phyloP scores from a whole-genome alignment of 1,140 invertebrate genomes.

The Halotydeus destructor region DNA sequence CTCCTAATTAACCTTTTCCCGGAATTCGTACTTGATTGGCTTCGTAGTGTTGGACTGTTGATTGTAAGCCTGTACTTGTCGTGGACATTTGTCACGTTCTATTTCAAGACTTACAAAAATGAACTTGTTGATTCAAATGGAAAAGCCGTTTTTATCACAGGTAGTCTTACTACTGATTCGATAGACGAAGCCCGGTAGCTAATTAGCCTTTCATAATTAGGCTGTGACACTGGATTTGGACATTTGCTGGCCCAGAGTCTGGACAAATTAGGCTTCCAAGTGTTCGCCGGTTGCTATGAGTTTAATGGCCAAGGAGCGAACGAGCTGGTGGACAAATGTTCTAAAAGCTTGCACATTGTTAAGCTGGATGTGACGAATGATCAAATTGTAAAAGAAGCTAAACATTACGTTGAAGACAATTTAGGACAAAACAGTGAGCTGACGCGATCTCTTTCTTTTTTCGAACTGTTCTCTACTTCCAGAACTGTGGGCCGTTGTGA shows the following conservation, averaged over 20 bases:
- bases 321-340: conserved; percentile 13
- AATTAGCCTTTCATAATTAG: too few species aligned
- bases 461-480: too few species aligned
- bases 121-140: not conserved
- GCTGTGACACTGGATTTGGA: conserved; percentile 29
- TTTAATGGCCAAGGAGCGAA: conserved; percentile 21
- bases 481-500: conserved; percentile 24
- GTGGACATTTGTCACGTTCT: too few species aligned
- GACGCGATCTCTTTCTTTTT: too few species aligned
- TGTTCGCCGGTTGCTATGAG: conserved; percentile 30
- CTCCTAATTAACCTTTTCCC: too few species aligned
- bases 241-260: conserved; percentile 23
- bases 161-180: too few species aligned
- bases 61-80: too few species aligned
- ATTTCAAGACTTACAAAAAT: too few species aligned
- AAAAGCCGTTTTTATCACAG: conserved; percentile 22
- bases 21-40: too few species aligned
- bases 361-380: conserved; percentile 26
- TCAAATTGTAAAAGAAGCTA: too few species aligned
- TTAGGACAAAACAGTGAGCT: not conserved
- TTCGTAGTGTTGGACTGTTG: too few species aligned
- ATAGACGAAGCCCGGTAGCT: too few species aligned
- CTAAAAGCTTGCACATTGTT: conserved; percentile 20
- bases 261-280: conserved; percentile 26
- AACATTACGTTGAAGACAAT: not conserved